These are phyloP conservation scores for Anaspis maculata DNA, from an alignment of 2,888 invertebrate genomes.

Conservation along the genomic window DNA sequence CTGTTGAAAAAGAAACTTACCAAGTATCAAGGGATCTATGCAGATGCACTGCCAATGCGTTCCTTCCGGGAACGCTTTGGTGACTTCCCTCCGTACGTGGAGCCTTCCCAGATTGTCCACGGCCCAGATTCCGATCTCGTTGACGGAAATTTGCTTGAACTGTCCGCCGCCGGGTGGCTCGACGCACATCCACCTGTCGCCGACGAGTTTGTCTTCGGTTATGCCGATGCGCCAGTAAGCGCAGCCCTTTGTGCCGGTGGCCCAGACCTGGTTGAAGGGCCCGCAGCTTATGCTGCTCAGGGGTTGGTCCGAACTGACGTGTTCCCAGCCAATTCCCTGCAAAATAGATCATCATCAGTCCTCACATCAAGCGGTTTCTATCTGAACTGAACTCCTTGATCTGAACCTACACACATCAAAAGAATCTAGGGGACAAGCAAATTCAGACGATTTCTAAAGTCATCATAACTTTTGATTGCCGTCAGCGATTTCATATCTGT, in stretches of 20 bases:
- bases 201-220: conserved; percentile 55
- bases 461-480: too few species aligned
- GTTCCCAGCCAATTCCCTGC: conserved; percentile 71
- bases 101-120: conserved; percentile 64
- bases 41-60: conserved; percentile 72
- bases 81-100: conserved; percentile 71
- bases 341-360: background rate
- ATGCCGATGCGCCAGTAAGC: conserved; percentile 75
- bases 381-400: too few species aligned
- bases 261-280: conserved; percentile 68
- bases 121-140: conserved; percentile 69
- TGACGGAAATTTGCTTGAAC: conserved; percentile 68
- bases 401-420: too few species aligned
- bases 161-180: conserved; percentile 59
- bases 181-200: conserved; percentile 68
- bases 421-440: too few species aligned
- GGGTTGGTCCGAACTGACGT: conserved; percentile 73
- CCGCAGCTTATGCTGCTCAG: conserved; percentile 68
- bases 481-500: too few species aligned
- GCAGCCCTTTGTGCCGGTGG: conserved; percentile 77
- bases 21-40: conserved; percentile 50
- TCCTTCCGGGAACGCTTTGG: conserved; percentile 69
- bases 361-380: too few species aligned
- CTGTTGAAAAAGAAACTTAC: conserved; percentile 22
- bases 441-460: too few species aligned